Base-by-base conservation (phyloP, 1,140 invertebrate species). In the Aradophagus sp. region DNA sequence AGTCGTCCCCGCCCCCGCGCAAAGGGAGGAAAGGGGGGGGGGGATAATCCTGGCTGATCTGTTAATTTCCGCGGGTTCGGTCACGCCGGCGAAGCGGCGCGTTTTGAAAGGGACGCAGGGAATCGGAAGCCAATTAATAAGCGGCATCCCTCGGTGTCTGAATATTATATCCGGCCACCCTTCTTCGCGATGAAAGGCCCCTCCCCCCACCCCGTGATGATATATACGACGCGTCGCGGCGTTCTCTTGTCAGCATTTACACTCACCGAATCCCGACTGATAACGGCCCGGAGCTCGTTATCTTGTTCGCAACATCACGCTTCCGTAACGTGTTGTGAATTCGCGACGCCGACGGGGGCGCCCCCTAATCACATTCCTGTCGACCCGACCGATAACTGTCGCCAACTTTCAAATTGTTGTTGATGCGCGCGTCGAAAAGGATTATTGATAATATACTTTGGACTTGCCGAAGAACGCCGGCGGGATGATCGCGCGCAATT, bases 91-190 rank as follows among this genome's bases (percentile, higher is more conserved):
- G n/a, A n/a, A n/a, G n/a, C n/a, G n/a, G n/a, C n/a, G n/a, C n/a
- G n/a, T n/a, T n/a, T n/a, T n/a, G n/a, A n/a, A n/a, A n/a, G n/a
- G n/a, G n/a, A n/a, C n/a, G n/a, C n/a, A n/a, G n/a, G n/a, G 58
- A 76, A 83, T 84, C 77, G 81, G 80, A 83, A 83, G 80, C 80
- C 79, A 82, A 84, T 84, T 84, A 84, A 83, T 84, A 83, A 75
- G 56, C 65, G 52, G 39, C 58, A 42, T 55, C 66, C 77, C 68
- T 66, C 62, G 61, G 52, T 29, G 16, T 45, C 35, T 23, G 72
- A 66, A 74, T 67, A 73, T 73, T 67, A 63, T 74, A 74, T 74
- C 62, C 66, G 62, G 41, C 48, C 39, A 52, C 66, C 72, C 66
- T 66, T 58, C 53, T 67, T 50, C 63, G 34, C 62, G 77, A 41